These are phyloP conservation scores for Tetragonula clypearis DNA, from an alignment of 1,140 invertebrate species.

Conservation along the genomic window DNA sequence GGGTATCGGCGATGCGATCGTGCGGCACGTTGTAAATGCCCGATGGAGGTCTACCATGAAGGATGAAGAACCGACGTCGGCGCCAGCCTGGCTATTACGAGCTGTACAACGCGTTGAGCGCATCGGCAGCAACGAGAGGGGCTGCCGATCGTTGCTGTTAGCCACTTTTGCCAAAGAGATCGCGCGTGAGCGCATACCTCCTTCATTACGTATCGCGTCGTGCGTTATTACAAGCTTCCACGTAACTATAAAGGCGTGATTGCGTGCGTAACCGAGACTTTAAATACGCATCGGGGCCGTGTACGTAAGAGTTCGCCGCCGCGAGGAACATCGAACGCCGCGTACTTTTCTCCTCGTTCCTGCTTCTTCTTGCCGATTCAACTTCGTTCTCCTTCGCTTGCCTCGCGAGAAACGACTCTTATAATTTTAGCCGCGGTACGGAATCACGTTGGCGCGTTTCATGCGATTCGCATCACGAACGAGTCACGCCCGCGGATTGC, in stretches of 20 bases:
- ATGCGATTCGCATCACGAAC: not conserved
- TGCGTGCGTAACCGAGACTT: constrained; percentile 51
- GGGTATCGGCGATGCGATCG: constrained; percentile 31
- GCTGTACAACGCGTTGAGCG: constrained; percentile 57
- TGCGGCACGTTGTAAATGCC: constrained; percentile 52
- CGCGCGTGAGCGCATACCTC: not conserved
- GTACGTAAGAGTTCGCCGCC: constrained; percentile 16
- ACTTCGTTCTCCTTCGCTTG: too few species aligned
- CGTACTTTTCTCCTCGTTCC: not conserved
- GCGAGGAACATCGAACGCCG: constrained; percentile 25
- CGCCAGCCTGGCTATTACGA: constrained; percentile 70
- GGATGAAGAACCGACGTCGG: constrained; percentile 64
- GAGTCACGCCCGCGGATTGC: not conserved
- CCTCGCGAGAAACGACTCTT: not conserved
- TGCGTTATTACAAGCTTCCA: constrained; percentile 59
- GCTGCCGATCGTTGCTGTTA: not conserved
- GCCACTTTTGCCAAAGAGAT: constrained; percentile 32
- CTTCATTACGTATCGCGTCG: constrained; percentile 60
- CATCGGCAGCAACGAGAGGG: constrained; percentile 26
- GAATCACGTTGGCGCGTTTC: not conserved
- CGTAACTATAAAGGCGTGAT: constrained; percentile 55
- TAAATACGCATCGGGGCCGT: constrained; percentile 44
- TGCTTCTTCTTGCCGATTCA: not conserved
- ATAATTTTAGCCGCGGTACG: not conserved
- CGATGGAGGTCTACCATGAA: constrained; percentile 23